phyloP scores from a whole-genome alignment of 2,888 invertebrate species.

The Pyrocoelia pectoralis region DNA sequence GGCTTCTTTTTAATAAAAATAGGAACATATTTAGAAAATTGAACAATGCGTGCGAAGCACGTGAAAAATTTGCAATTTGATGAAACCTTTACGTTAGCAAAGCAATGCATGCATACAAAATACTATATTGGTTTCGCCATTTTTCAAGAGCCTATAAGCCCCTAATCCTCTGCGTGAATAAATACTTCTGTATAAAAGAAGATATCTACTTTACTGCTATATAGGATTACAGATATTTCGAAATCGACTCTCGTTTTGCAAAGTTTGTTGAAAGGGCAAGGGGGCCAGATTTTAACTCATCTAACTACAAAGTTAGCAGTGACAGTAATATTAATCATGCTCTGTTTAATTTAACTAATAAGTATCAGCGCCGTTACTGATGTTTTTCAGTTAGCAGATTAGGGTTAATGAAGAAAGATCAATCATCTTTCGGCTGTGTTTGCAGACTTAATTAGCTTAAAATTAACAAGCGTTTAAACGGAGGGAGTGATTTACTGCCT shows the following conservation, averaged over 20 bases:
- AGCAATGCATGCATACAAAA: constrained; percentile 50
- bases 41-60: constrained; percentile 38
- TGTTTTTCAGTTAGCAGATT: constrained; percentile 43
- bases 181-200: constrained; percentile 54
- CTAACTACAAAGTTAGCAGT: constrained; percentile 9
- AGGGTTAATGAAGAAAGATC: constrained; percentile 37
- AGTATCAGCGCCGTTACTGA: constrained; percentile 37
- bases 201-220: constrained; percentile 51
- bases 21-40: constrained; percentile 18
- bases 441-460: constrained; percentile 44
- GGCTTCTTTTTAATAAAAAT: constrained; percentile 9
- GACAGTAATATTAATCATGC: constrained; percentile 41
- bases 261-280: constrained; percentile 19
- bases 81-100: constrained; percentile 45
- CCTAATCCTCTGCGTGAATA: constrained; percentile 54
- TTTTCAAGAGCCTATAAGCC: constrained; percentile 56
- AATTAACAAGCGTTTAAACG: constrained; percentile 33
- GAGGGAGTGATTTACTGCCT: constrained; percentile 37
- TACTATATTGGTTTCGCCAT: constrained; percentile 47
- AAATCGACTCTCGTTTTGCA: constrained; percentile 45
- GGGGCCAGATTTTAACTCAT: constrained; percentile 8
- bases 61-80: constrained; percentile 56
- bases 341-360: constrained; percentile 42
- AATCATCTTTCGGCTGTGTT: constrained; percentile 44
- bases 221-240: constrained; percentile 53